These are phyloP conservation scores for Tinea trinotella DNA, from an alignment of 2,888 invertebrate genomes.

Conservation along the genomic window DNA sequence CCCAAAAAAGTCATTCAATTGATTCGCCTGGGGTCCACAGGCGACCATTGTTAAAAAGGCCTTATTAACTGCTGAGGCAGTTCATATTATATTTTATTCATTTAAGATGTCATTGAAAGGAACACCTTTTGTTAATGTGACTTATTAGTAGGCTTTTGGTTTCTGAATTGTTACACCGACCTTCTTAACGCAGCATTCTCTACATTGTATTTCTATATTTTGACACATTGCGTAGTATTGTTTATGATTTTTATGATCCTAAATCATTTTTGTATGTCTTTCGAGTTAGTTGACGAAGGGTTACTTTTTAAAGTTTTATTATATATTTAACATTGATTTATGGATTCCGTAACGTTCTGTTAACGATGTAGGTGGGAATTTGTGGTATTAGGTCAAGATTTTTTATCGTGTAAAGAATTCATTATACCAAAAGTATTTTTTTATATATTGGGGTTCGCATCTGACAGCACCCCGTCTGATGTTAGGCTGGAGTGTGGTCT, in stretches of 20 bases:
- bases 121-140: conserved; percentile 44
- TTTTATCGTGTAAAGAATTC: no score
- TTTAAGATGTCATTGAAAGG: conserved; percentile 24
- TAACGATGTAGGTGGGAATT: background rate
- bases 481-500: no score
- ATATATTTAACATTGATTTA: background rate
- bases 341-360: background rate
- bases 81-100: conserved; percentile 58
- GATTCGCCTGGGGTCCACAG: background rate
- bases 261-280: conserved; percentile 42
- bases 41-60: conserved; percentile 21
- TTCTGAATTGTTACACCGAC: conserved; percentile 25
- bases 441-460: no score
- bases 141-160: conserved; percentile 35
- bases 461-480: no score
- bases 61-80: conserved; percentile 69
- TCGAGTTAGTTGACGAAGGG: conserved; percentile 1
- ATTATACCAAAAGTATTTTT: no score
- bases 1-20: background rate
- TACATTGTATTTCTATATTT: conserved; percentile 55
- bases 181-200: conserved; percentile 36
- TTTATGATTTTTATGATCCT: conserved; percentile 49
- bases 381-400: background rate
- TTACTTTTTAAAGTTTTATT: background rate
- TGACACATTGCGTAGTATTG: conserved; percentile 65